Evolutionary conservation across 2,113 vertebrate species (phyloP).

Genomic region (Mesembrinibis cayennensis): DNA sequence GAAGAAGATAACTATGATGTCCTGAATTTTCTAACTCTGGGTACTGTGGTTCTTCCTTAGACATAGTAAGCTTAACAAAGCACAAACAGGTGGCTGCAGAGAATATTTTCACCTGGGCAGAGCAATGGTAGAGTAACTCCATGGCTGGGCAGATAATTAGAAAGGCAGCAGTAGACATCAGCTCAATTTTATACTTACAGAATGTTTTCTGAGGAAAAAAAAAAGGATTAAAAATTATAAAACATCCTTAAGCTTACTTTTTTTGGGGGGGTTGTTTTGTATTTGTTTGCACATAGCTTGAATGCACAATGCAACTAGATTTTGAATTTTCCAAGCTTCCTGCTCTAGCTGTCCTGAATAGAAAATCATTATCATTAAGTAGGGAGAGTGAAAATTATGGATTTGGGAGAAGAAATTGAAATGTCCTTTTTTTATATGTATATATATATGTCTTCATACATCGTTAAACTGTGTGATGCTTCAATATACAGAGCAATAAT

Average conservation of each 20-base stretch:
- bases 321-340: not conserved
- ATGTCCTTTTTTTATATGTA: not conserved
- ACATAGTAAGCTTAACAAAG: not conserved
- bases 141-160: not conserved
- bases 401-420: not conserved
- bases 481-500: not conserved
- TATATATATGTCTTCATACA: not conserved
- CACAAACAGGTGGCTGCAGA: not conserved
- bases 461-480: not conserved
- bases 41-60: not conserved
- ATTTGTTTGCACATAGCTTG: not conserved
- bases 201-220: not conserved
- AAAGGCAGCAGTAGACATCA: not conserved
- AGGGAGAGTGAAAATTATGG: not conserved
- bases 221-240: not conserved
- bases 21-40: not conserved
- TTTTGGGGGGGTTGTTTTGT: accelerated
- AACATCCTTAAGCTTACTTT: not conserved
- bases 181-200: not conserved
- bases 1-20: not conserved
- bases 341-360: not conserved
- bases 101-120: not conserved
- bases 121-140: not conserved
- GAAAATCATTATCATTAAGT: not conserved
- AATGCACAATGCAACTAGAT: not conserved